Base-by-base conservation (phyloP, 2,113 vertebrate genomes). In the Centropus bengalensis region DNA sequence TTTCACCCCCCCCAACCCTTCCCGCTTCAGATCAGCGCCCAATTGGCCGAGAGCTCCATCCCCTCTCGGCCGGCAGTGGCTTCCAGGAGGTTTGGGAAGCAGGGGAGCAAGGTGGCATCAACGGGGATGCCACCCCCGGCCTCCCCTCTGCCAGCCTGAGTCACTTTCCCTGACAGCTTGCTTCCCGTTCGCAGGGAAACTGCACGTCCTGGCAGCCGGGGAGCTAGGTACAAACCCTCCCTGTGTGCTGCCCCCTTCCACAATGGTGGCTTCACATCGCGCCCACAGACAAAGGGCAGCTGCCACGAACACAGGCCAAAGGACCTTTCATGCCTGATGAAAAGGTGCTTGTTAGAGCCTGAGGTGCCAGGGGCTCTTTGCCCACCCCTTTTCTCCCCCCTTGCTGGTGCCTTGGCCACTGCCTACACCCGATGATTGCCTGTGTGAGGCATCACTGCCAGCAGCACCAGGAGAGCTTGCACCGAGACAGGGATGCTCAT, bases 1-100 rank as follows among this genome's bases (percentile, higher is more conserved):
- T 93, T 89, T 28, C 11, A 33, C 59, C 32, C 88, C 42, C 36
- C 36, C 36, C 58, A 14, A 51, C 23, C 52, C 54, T 6, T 58
- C 93, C 92, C 38, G 82, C 94, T 95, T 96, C 75, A 49, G 94
- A 96, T 94, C 95, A 86, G 83, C 90, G 77, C 95, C 92, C 97
- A 97, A 97, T 97, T 98, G 97, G 98, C 91, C 96, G 82, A 96
- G 96, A 98, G 97, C 91, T 97, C 91, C 59, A 59, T 91, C 94
- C 96, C 81, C 95, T 97, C 91, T 96, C 84, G 59, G 95, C 93
- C 97, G 96, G 96, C 97, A 52, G 82, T 22, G 93, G 94, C 88
- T 95, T 93, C 92, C 82, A 36, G 51, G 89, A 63, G 96, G 69
- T 89, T 92, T 54, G 51, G 91, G 88, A 95, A 97, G 91, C 24